Conservation (phyloP, 2,888 invertebrate genomes). For the Drosophila pseudotalamancana region DNA sequence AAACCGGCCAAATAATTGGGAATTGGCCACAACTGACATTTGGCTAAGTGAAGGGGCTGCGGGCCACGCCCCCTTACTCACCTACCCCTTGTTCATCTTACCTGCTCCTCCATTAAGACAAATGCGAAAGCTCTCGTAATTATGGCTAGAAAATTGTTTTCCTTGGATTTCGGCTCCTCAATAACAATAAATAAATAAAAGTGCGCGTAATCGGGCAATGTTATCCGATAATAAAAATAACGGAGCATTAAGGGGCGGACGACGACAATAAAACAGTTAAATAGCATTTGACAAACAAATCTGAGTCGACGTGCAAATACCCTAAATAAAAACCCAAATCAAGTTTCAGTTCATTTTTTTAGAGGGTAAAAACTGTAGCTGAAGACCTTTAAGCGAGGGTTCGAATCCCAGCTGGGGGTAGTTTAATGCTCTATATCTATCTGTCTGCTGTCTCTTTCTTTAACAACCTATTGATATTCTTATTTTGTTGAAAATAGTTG, state of each 20-base stretch:
- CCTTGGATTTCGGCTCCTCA: constrained; percentile 44
- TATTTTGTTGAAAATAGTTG: too few species aligned
- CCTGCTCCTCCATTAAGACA: constrained; percentile 53
- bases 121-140: constrained; percentile 67
- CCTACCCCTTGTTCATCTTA: constrained; percentile 13
- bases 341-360: too few species aligned
- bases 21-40: constrained; percentile 27
- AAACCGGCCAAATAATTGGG: constrained; percentile 41
- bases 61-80: not conserved
- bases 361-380: too few species aligned
- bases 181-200: constrained; percentile 77
- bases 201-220: constrained; percentile 75
- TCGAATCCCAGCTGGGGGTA: too few species aligned
- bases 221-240: constrained; percentile 75
- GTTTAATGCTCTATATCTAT: too few species aligned
- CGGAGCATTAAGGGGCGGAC: constrained; percentile 48
- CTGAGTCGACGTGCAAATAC: constrained; percentile 13
- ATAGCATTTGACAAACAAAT: constrained; percentile 2
- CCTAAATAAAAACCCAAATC: too few species aligned
- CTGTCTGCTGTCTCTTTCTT: too few species aligned
- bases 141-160: constrained; percentile 65
- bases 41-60: constrained; percentile 33
- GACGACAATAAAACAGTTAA: constrained; percentile 49
- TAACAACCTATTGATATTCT: too few species aligned
- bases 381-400: too few species aligned